Base-by-base conservation (phyloP, 2,797 vertebrate genomes). In the Molossus alvarezi region DNA sequence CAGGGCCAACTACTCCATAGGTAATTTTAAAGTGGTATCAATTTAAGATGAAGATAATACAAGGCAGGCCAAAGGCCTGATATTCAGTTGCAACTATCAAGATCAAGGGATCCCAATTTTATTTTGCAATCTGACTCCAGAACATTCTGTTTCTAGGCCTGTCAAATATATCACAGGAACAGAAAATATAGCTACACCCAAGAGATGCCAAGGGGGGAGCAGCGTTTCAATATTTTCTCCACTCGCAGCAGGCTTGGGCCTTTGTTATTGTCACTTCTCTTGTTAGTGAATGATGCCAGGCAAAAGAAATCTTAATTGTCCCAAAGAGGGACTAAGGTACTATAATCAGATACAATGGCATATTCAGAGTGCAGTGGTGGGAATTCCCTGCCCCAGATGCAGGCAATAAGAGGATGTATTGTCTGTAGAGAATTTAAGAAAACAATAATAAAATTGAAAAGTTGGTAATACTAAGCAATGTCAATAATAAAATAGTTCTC, bases 21-120 rank as follows among this genome's bases (percentile, higher is more conserved):
- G 27, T 90, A 88, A 94, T 86, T 95, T 92, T 13, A 45, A 95
- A 92, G 60, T 57, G 27, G 13, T 91, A 69, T 81, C 87, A 77
- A 79, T 96, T 64, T 64, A 75, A 93, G 51, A 72, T 75, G 71
- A 85, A 95, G 51, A 71, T 14, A 15, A 94, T 18, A 73, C 29
- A 95, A 92, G 23, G 55, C 33, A 91, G 76, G 12, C 25, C 21
- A 81, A 62, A 87, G 55, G 51, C 14, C 51, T 62, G 41, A 27
- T 29, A 75, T 18, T 69, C 55, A 88, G 60, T 41, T 60, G 11
- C 21, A 84, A 95, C 88, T 85, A 25, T 83, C 48, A 86, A 83
- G 62, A 53, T 91, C 33, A 69, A 94, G 51, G 33, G 37, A 90
- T 88, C 15, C 20, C 41, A 75, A 76, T 86, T 95, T 95, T 62